Evolutionary conservation across 2,888 invertebrate species (phyloP).

Genomic region (Acanthacorydalis orientalis): DNA sequence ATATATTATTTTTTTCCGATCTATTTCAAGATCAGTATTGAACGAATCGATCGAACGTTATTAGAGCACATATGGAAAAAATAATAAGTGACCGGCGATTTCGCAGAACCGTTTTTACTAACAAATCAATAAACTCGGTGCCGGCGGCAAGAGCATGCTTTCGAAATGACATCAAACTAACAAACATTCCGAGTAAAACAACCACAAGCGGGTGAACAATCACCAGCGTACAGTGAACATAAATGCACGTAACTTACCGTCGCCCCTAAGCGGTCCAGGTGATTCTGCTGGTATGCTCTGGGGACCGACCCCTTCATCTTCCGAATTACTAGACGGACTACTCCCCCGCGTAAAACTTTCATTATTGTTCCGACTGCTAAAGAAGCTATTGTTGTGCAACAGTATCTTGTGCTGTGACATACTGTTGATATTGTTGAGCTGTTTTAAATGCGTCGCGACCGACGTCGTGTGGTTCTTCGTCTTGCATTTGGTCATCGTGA

Average conservation of each 20-base stretch:
- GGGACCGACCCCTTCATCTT: constrained; percentile 30
- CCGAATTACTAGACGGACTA: constrained; percentile 19
- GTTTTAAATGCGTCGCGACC: constrained; percentile 23
- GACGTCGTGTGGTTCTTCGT: constrained; percentile 19
- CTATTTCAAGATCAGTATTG: too few relatives aligned
- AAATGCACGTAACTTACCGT: constrained; percentile 21
- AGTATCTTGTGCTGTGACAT: constrained; percentile 24
- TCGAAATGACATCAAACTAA: too few relatives aligned
- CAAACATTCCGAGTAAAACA: too few relatives aligned
- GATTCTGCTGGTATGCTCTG: constrained; percentile 22
- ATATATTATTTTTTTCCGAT: too few relatives aligned
- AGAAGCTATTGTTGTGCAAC: constrained; percentile 25
- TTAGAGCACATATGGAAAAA: too few relatives aligned
- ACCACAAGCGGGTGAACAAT: too few relatives aligned
- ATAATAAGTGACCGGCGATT: too few relatives aligned
- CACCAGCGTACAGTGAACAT: too few relatives aligned
- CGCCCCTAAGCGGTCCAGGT: constrained; percentile 23
- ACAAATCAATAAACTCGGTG: too few relatives aligned
- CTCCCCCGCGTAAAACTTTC: constrained; percentile 21
- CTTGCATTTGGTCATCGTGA: constrained; percentile 46
- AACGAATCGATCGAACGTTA: too few relatives aligned
- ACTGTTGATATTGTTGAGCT: constrained; percentile 17
- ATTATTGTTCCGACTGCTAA: constrained; percentile 22
- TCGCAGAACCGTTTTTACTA: too few relatives aligned
- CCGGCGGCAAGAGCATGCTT: too few relatives aligned